Evolutionary conservation across 2,113 vertebrate species (phyloP).

Genomic region (Cheirogaleus medius): DNA sequence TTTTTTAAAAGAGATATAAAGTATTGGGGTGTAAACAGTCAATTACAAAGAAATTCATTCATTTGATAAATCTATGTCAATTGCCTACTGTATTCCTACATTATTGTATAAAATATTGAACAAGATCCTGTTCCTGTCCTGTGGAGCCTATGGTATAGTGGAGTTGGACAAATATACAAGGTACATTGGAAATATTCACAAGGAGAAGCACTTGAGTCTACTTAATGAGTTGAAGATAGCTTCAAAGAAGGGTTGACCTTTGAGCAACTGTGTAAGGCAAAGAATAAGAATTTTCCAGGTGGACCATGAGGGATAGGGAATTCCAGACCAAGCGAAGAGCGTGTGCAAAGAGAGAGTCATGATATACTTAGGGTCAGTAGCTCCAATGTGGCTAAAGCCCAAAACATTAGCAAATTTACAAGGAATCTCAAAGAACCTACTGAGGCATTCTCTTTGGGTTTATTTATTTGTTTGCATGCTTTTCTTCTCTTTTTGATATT

Average conservation of each 20-base stretch:
- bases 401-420: background rate
- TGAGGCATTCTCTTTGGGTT: background rate
- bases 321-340: background rate
- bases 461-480: background rate
- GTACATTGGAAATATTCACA: background rate
- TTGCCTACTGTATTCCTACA: background rate
- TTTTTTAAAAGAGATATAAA: background rate
- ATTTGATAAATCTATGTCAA: background rate
- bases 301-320: background rate
- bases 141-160: rapidly evolving
- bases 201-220: background rate
- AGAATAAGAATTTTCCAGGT: background rate
- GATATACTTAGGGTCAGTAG: background rate
- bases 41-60: background rate
- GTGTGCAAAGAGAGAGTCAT: background rate
- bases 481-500: conserved; percentile 49
- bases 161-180: background rate
- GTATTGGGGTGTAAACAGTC: background rate
- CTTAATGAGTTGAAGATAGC: background rate
- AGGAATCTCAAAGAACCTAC: background rate
- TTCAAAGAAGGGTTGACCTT: background rate
- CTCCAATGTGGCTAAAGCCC: background rate
- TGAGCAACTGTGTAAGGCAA: background rate
- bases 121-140: background rate
- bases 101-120: background rate